phyloP scores from a whole-genome alignment of 2,888 invertebrate species.

The Limenitis camilla region DNA sequence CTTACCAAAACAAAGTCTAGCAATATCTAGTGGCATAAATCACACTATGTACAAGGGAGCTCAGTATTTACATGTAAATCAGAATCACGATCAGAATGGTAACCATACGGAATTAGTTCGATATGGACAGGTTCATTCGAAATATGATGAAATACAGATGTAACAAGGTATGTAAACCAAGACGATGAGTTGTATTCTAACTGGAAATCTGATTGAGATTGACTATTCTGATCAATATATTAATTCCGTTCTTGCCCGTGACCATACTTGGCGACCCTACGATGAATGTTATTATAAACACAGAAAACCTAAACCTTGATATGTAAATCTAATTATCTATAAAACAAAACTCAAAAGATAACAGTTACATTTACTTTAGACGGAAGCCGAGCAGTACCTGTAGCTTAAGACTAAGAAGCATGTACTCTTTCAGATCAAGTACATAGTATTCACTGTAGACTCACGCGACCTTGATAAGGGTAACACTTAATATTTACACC shows the following conservation, averaged over 20 bases:
- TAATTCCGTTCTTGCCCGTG: too few species aligned
- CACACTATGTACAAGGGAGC: not conserved
- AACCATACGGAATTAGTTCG: slow-evolving; percentile 6
- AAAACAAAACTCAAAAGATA: too few species aligned
- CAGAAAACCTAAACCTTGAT: too few species aligned
- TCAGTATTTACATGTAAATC: slow-evolving; percentile 11
- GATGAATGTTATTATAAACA: not conserved
- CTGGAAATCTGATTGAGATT: not conserved
- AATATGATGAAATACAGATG: not conserved
- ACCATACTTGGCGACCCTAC: not conserved
- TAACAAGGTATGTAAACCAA: not conserved
- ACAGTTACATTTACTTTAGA: too few species aligned
- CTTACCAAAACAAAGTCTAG: not conserved
- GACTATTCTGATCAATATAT: too few species aligned
- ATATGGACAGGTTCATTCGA: slow-evolving; percentile 7
- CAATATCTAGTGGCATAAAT: slow-evolving; percentile 6
- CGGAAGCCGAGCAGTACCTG: too few species aligned
- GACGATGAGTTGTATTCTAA: not conserved
- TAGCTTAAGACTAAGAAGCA: too few species aligned
- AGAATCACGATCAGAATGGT: slow-evolving; percentile 8
- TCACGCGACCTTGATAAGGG: too few species aligned
- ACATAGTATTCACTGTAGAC: too few species aligned
- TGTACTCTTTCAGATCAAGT: too few species aligned
- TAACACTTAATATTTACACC: too few species aligned
- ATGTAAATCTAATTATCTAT: too few species aligned